Percentiles rank a stretch among this genome's conserved stretches.
These are phyloP conservation scores for Dugesia japonica DNA, from an alignment of 2,888 invertebrate genomes.

Conservation along the genomic window DNA sequence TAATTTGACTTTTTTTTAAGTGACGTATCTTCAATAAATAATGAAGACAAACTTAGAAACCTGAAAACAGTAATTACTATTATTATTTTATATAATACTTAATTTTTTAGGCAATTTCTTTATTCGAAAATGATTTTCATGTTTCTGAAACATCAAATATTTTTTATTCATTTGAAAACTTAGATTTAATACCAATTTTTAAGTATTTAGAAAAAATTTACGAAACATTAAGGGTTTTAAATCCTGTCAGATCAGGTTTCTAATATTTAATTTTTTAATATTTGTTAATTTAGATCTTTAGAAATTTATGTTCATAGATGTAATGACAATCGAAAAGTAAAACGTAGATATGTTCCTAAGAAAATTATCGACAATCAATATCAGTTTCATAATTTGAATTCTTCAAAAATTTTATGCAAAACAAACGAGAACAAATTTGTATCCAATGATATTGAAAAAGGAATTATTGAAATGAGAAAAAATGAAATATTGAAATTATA, in stretches of 20 bases:
- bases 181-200: conserved; percentile 17
- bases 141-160: background rate
- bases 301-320: background rate
- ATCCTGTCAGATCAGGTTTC: conserved; percentile 15
- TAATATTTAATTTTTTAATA: background rate
- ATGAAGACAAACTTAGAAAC: conserved; percentile 17
- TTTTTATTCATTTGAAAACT: background rate
- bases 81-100: background rate
- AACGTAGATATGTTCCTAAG: background rate
- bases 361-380: background rate
- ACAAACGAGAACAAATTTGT: background rate
- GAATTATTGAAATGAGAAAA: background rate
- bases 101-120: conserved; percentile 6
- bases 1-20: conserved; percentile 9
- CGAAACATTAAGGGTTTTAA: conserved; percentile 22
- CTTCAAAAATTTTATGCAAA: background rate
- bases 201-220: conserved; percentile 28
- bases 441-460: conserved; percentile 16
- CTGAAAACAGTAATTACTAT: conserved; percentile 6
- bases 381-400: background rate
- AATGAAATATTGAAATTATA: background rate
- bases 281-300: too few relatives aligned
- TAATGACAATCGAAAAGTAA: background rate
- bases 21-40: conserved; percentile 20
- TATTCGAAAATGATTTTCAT: conserved; percentile 29